A percentile compares a stretch with the other conserved stretches of the same genome.
phyloP scores from a whole-genome alignment of 2,797 vertebrate species.

The Distichodus sexfasciatus region DNA sequence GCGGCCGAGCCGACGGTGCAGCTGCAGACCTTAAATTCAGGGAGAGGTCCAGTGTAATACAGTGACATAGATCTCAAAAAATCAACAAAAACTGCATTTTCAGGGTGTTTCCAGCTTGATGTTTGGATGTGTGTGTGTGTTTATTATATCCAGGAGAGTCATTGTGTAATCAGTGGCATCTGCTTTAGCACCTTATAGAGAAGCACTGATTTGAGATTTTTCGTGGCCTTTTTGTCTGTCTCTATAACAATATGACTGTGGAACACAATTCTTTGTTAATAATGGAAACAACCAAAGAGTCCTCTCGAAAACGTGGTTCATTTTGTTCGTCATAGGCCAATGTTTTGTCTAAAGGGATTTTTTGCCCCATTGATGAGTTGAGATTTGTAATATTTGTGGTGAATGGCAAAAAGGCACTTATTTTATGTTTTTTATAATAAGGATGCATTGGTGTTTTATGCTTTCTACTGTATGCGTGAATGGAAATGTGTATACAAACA shows the following conservation, averaged over 20 bases:
- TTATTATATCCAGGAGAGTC: conserved; percentile 71
- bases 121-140: conserved; percentile 90
- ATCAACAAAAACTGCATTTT: conserved; percentile 32
- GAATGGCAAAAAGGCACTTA: conserved; percentile 39
- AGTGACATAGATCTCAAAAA: conserved; percentile 19
- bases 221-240: conserved; percentile 32
- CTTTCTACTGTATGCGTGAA: conserved; percentile 51
- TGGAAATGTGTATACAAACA: conserved; percentile 17
- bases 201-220: conserved; percentile 69
- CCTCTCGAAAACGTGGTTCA: conserved; percentile 29
- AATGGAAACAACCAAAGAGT: conserved; percentile 31
- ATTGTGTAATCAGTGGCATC: conserved; percentile 73
- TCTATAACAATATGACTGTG: background rate
- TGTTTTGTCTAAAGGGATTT: conserved; percentile 34
- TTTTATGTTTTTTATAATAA: conserved; percentile 22
- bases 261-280: background rate
- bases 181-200: conserved; percentile 92
- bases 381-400: conserved; percentile 35
- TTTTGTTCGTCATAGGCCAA: conserved; percentile 24
- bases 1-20: conserved; percentile 3
- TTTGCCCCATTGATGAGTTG: conserved; percentile 7
- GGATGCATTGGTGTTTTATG: conserved; percentile 1
- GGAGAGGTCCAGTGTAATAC: conserved; percentile 27
- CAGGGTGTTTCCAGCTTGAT: conserved; percentile 41
- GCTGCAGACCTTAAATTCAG: conserved; percentile 38